These are phyloP conservation scores for Acipenser transmontanus DNA, from an alignment of 2,797 vertebrate species.

Conservation along the genomic window DNA sequence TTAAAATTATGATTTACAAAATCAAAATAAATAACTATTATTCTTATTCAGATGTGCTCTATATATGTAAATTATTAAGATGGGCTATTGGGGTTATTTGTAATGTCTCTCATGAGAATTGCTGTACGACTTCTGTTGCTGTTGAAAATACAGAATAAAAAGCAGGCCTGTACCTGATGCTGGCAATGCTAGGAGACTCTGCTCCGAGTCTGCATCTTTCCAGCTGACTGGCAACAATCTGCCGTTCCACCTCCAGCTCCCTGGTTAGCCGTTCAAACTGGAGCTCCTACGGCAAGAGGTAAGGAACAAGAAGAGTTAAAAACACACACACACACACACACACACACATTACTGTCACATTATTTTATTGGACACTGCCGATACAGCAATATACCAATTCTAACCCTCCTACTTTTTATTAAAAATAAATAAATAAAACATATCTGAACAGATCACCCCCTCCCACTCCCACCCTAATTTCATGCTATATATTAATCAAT, in stretches of 20 bases:
- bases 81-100: too few relatives aligned
- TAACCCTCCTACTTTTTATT: too few relatives aligned
- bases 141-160: neutral
- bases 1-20: too few relatives aligned
- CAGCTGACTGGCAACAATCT: constrained; percentile 98
- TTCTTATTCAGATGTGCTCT: too few relatives aligned
- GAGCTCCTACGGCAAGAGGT: constrained; percentile 78
- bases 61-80: too few relatives aligned
- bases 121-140: too few relatives aligned
- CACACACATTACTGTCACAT: constrained; percentile 14
- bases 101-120: too few relatives aligned
- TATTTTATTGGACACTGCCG: too few relatives aligned
- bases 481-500: too few relatives aligned
- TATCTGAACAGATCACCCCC: neutral
- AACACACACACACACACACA: constrained; percentile 8
- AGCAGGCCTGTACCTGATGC: constrained; percentile 82
- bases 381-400: too few relatives aligned
- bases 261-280: constrained; percentile 97
- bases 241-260: constrained; percentile 97
- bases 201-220: constrained; percentile 96
- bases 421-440: too few relatives aligned
- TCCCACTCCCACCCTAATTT: neutral
- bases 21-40: too few relatives aligned
- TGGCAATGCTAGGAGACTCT: constrained; percentile 89
- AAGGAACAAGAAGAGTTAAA: constrained; percentile 29